Base-by-base conservation (phyloP, 2,888 invertebrate species). In the Pristionchus maxplancki region DNA sequence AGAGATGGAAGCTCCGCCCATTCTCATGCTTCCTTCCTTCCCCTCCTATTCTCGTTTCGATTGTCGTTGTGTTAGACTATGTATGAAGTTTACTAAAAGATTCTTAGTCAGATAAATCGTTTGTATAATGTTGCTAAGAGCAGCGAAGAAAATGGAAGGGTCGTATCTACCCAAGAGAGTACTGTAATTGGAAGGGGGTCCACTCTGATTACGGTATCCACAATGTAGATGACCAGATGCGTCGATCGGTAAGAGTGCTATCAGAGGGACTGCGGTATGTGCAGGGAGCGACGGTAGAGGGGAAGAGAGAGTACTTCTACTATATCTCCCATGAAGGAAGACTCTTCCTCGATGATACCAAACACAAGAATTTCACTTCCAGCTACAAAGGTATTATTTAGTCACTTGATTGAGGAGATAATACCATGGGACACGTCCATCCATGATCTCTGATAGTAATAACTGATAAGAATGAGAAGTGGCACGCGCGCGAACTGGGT, bases 341-440 rank as follows among this genome's bases (percentile, higher is more conserved):
- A 98, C 96, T 99, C 88, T 99, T 98, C 96, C 96, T 99, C 95
- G 99, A 99, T 95, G 98, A 99, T 96, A 96, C 98, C 15, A 97
- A 96, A 95, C 98, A 98, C 96, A 99, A 98, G 96, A 99, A 99
- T 95, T 99, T 99, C 94, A 99, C 98, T 50, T 98, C 98, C 0
- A 98, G 98, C 95, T 98, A 98, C 94, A 99, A 99, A 96, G 96
- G 96, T 96, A 95, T 34, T 81, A 40, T 50, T 48, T 28, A 28
- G 15, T 44, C 31, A 48, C 15, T 24, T 44, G 9, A 34, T 83
- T 0, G 20, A 11, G 53, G 8, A 24, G 58, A 11, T 58, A 0
- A 53, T 53, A 34, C 34, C 53, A 83, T 53, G 58, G 24, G 81
- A 53, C 53, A 83, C 11, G 31, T 44, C 28, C 48, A 28, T 11